Conservation (phyloP, 1,140 invertebrate species). For the Schlechtendalia chinensis region DNA sequence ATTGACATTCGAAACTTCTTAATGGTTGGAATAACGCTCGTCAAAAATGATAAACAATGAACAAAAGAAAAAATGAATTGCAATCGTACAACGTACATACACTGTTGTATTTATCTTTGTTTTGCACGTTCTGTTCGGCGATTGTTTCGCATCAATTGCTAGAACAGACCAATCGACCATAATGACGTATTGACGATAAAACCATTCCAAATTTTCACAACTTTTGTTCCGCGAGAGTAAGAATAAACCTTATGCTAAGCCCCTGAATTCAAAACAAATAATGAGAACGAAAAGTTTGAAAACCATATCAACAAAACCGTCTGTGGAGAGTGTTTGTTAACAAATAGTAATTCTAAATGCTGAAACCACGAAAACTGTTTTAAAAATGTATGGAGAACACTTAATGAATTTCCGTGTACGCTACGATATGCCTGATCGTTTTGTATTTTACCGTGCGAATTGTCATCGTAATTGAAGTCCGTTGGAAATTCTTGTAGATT, state of each 20-base stretch:
- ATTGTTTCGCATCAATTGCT: constrained; percentile 21
- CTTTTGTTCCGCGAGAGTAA: background rate
- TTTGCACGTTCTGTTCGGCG: constrained; percentile 13
- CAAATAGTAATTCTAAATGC: background rate
- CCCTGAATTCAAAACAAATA: background rate
- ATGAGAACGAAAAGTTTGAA: background rate
- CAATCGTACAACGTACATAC: background rate
- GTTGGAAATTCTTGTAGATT: too few species aligned
- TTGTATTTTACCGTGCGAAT: too few species aligned
- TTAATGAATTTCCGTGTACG: too few species aligned
- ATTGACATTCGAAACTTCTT: background rate
- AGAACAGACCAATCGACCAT: background rate
- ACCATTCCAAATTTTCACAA: background rate
- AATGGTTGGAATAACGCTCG: constrained; percentile 13
- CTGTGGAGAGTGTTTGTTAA: too few species aligned
- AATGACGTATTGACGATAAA: background rate
- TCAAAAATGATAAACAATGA: constrained; percentile 16
- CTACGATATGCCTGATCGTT: too few species aligned
- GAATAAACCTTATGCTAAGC: too few species aligned
- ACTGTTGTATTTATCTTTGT: background rate
- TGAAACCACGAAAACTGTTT: background rate
- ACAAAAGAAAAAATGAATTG: constrained; percentile 10
- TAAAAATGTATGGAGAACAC: too few species aligned
- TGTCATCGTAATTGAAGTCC: too few species aligned
- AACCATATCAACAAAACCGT: background rate